Evolutionary conservation across 2,113 vertebrate species (phyloP).

Genomic region (chimpanzee (Pan troglodytes)): NHGRI_mPanTro3-v2.1_pri NC_072403.2:171779501-171780000

Average conservation of each 20-base stretch:
- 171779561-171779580: constrained; percentile 97
- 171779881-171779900: constrained; percentile 93
- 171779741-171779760: constrained; percentile 92
- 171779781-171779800: constrained; percentile 95
- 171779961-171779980: constrained; percentile 85
- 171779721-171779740: constrained; percentile 91
- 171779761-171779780: constrained; percentile 92
- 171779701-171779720: constrained; percentile 94
- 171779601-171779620: constrained; percentile 97
- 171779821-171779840: constrained; percentile 92
- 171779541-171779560: constrained; percentile 99
- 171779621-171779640: constrained; percentile 97
- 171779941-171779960: constrained; percentile 91
- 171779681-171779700: constrained; percentile 93
- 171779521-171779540: constrained; percentile 96
- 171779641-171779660: constrained; percentile 88
- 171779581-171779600: constrained; percentile 93
- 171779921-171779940: constrained; percentile 91
- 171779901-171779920: constrained; percentile 90
- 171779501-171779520: constrained; percentile 93
- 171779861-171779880: constrained; percentile 92
- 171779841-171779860: constrained; percentile 93
- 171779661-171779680: constrained; percentile 92
- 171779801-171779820: constrained; percentile 94
- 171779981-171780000: constrained; percentile 82